Base-by-base conservation (phyloP, 1,140 invertebrate species). In the Trichogramma pretiosum region DNA sequence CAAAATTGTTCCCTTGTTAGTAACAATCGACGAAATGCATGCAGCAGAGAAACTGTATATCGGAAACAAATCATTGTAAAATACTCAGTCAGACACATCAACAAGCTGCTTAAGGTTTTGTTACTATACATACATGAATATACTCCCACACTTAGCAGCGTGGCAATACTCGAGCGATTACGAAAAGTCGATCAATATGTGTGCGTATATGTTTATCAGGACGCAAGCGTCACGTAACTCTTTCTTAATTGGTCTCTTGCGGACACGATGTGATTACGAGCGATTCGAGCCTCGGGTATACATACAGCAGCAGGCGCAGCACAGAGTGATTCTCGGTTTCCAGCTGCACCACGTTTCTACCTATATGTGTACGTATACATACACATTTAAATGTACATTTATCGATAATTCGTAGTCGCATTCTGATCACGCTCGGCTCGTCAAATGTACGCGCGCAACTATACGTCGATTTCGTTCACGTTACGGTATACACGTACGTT, bases 381-480 rank as follows among this genome's bases (percentile, higher is more conserved):
- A n/a, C n/a, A n/a, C n/a, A n/a, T n/a, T n/a, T n/a, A n/a, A n/a
- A n/a, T n/a, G n/a, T n/a, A n/a, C n/a, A n/a, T n/a, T n/a, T n/a
- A n/a, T n/a, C 45, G 50, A 58, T 56, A 52, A 59, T 55, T 44
- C 41, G 37, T 22, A 23, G 9, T 34, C 43, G 52, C 49, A 57
- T 56, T 59, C 55, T 39, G 47, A 55, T 55, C 58, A 59, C 47
- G 54, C 58, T 50, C 54, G 19, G 55, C 42, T 60, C 58, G 50
- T 62, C 57, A 57, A 62, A 56, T 52, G 54, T 42, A n/a, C n/a
- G n/a, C n/a, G n/a, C n/a, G n/a, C 52, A 56, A 56, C 56, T 58
- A 53, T 56, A 55, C 40, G 32, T 57, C 47, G 46, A 50, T 48
- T 34, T 51, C 42, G 23, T 11, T 21, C 10, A n/a, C n/a, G n/a